phyloP scores from a whole-genome alignment of 2,113 vertebrate species.

The Corydoras maculifer region DNA sequence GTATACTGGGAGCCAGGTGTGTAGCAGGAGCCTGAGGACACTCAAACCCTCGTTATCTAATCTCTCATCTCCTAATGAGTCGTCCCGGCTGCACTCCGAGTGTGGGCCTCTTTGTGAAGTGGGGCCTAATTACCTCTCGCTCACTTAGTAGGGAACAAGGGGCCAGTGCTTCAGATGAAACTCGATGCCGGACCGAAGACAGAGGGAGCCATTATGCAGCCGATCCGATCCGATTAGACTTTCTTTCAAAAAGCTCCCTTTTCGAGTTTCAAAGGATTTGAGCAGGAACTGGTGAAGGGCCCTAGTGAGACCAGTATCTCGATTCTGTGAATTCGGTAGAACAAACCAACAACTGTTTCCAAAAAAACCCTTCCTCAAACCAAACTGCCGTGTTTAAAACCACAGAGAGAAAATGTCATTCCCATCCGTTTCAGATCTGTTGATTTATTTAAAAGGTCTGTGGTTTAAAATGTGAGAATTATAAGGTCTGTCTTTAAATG shows the following conservation, averaged over 20 bases:
- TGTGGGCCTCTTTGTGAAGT: constrained; percentile 55
- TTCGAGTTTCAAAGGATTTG: constrained; percentile 51
- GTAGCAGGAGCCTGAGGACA: constrained; percentile 46
- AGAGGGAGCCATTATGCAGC: constrained; percentile 50
- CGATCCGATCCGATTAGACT: constrained; percentile 9
- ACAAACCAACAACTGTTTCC: constrained; percentile 36
- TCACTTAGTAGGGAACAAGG: constrained; percentile 58
- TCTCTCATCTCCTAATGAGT: constrained; percentile 67
- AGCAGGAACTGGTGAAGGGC: constrained; percentile 24
- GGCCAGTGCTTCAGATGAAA: constrained; percentile 49
- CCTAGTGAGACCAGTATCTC: constrained; percentile 35
- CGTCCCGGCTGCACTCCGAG: constrained; percentile 37
- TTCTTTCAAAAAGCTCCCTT: constrained; percentile 28
- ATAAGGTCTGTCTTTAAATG: no score
- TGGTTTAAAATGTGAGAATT: no score
- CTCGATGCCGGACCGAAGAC: constrained; percentile 38
- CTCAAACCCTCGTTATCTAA: constrained; percentile 57
- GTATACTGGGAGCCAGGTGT: constrained; percentile 54
- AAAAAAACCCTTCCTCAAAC: constrained; percentile 2
- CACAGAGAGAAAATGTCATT: neutral
- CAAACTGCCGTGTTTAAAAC: no score
- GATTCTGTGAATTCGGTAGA: constrained; percentile 34
- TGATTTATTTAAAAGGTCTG: neutral
- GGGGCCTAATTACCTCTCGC: constrained; percentile 62
- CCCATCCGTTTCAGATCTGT: neutral